Conservation (phyloP, 2,113 vertebrate genomes). For the Pelecanoides urinatrix region DNA sequence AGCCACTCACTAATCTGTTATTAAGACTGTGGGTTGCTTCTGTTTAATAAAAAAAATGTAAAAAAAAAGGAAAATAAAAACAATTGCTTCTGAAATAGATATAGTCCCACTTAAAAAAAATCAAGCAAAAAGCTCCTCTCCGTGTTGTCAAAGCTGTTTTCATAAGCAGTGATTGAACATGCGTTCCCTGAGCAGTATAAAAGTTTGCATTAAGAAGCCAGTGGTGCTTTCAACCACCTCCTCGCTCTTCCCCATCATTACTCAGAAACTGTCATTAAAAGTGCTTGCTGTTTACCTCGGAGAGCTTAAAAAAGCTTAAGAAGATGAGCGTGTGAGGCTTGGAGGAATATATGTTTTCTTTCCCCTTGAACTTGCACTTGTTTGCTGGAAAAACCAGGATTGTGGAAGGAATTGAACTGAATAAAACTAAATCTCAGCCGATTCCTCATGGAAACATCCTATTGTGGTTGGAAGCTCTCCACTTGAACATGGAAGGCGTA, state of each 20-base stretch:
- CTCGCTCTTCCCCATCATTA: neutral
- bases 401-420: neutral
- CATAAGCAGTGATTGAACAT: neutral
- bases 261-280: slow-evolving; percentile 3
- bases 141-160: neutral
- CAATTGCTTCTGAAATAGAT: neutral
- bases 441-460: neutral
- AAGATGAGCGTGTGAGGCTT: neutral
- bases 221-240: neutral
- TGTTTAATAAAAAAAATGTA: neutral
- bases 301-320: slow-evolving; percentile 3
- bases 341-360: slow-evolving; percentile 24
- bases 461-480: neutral
- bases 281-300: neutral
- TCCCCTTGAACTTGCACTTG: neutral
- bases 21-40: slow-evolving; percentile 19
- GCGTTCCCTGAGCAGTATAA: neutral
- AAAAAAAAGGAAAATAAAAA: neutral
- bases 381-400: slow-evolving; percentile 4
- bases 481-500: neutral
- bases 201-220: neutral
- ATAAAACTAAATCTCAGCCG: neutral
- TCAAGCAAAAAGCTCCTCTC: neutral
- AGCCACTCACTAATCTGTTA: neutral
- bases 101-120: slow-evolving; percentile 15